A percentile compares a stretch with the other conserved stretches of the same genome.
Evolutionary conservation across 2,888 invertebrate species (phyloP).

Genomic region (Periphyllus acericola): DNA sequence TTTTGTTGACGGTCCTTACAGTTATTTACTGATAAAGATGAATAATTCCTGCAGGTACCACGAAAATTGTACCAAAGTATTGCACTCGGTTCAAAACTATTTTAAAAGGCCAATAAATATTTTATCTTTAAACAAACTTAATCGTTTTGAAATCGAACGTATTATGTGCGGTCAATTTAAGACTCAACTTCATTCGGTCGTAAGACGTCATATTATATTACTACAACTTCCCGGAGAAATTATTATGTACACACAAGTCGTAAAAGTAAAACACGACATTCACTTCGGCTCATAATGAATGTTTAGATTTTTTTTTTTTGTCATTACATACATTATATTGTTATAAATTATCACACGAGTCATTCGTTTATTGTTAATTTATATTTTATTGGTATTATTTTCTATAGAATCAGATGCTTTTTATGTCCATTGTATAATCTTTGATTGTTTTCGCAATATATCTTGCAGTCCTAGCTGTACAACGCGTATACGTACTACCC

Average conservation of each 20-base stretch:
- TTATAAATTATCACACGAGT: constrained; percentile 28
- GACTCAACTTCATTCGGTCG: not conserved
- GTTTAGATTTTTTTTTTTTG: constrained; percentile 10
- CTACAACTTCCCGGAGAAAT: not conserved
- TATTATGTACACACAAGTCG: not conserved
- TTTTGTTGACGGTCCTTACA: not conserved
- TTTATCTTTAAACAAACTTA: not conserved
- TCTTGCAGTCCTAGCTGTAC: not conserved
- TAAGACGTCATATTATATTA: constrained; percentile 16
- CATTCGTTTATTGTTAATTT: constrained; percentile 26
- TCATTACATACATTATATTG: not conserved
- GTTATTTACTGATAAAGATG: not conserved
- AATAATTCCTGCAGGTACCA: not conserved
- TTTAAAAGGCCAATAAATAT: not conserved
- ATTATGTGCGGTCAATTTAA: not conserved
- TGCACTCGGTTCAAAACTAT: too few relatives aligned
- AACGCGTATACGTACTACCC: too few relatives aligned
- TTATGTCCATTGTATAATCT: constrained; percentile 4
- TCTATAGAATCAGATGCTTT: not conserved
- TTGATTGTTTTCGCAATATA: not conserved
- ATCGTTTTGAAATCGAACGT: not conserved
- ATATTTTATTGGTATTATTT: not conserved
- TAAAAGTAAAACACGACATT: constrained; percentile 17
- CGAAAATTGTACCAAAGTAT: not conserved
- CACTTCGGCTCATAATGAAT: not conserved